Evolutionary conservation across 2,888 invertebrate species (phyloP), one percentile per base, ranked within the genome.

Genomic region (Sthenelais limicola): DNA sequence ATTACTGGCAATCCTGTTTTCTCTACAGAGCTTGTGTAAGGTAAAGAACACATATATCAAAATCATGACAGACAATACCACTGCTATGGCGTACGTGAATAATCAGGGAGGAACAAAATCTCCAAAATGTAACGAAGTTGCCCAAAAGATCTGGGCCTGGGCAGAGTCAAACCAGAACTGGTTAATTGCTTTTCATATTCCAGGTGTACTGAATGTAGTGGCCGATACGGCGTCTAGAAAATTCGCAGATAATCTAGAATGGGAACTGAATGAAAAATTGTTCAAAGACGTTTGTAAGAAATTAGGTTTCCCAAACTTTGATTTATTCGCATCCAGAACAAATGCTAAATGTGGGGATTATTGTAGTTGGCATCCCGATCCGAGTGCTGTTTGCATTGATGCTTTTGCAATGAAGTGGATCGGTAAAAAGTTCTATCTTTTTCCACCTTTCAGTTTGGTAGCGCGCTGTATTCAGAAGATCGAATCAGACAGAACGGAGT

Each of bases 131-230:
- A 32, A 56, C 18, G 24, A 28, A 15, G 56, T 28, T 5, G 32
- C 56, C 2, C 30, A 56, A 56, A 3, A 56, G 21, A 56, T 56
- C 30, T 56, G 56, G 56, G 21, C 18, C 30, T 56, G 56, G 56
- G 56, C 56, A 5, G 56, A 56, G 18, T 3, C 30, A 21, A 56
- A 56, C n/a, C 32, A 56, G 30, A 56, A 30, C 30, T 56, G 56
- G 56, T 4, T 56, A 1, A 32, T 28, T 2, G 33, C 33, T 56
- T 30, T n/a, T 3, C 30, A 56, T 32, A 3, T 56, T 18, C 56
- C 56, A 32, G 56, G 56, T n/a, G 30, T 28, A 32, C 5, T 30
- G 30, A 56, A 56, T 32, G 21, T 21, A 4, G 12, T 4, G 18
- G 56, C 56, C 30, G 56, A 56, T 56, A 3, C 2, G 1, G 4